Evolutionary conservation across 2,113 vertebrate species (phyloP).

Genomic region (Phycodurus eques): DNA sequence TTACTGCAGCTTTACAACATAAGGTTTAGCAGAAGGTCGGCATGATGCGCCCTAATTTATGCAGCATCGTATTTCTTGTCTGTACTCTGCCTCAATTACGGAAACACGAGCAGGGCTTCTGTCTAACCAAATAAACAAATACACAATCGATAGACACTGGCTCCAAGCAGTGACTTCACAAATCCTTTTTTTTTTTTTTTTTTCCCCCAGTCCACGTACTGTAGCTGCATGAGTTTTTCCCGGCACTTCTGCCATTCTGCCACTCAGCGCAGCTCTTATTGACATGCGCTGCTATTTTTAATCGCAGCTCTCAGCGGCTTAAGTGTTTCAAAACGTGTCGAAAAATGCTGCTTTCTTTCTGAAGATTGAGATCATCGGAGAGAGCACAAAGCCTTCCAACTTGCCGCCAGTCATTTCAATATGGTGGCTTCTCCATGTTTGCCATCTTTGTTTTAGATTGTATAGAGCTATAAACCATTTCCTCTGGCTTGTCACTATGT

Average conservation of each 20-base stretch:
- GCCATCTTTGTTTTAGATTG: not conserved
- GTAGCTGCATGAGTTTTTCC: constrained; percentile 35
- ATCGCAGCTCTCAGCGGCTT: constrained; percentile 28
- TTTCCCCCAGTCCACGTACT: not conserved
- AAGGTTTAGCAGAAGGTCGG: constrained; percentile 61
- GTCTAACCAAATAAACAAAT: constrained; percentile 65
- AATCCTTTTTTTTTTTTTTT: constrained; percentile 21
- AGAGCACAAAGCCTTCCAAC: not conserved
- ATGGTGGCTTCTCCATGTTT: not conserved
- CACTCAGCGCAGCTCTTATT: constrained; percentile 23
- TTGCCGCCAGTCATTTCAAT: constrained; percentile 2
- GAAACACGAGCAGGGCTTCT: constrained; percentile 59
- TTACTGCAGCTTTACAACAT: constrained; percentile 69
- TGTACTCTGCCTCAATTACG: constrained; percentile 57
- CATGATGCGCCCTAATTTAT: constrained; percentile 62
- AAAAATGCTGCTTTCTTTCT: constrained; percentile 7
- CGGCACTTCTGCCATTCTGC: constrained; percentile 35
- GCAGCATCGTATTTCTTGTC: constrained; percentile 67
- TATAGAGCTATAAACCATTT: not conserved
- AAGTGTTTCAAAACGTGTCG: constrained; percentile 14
- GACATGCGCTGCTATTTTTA: constrained; percentile 46
- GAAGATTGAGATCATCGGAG: not conserved
- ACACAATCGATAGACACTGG: constrained; percentile 54
- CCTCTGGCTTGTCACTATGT: constrained; percentile 5
- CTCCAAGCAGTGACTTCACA: constrained; percentile 20